A percentile compares a stretch with the other conserved stretches of the same genome.
phyloP scores from a whole-genome alignment of 1,140 invertebrate species.

The Drosophila kepulauana region DNA sequence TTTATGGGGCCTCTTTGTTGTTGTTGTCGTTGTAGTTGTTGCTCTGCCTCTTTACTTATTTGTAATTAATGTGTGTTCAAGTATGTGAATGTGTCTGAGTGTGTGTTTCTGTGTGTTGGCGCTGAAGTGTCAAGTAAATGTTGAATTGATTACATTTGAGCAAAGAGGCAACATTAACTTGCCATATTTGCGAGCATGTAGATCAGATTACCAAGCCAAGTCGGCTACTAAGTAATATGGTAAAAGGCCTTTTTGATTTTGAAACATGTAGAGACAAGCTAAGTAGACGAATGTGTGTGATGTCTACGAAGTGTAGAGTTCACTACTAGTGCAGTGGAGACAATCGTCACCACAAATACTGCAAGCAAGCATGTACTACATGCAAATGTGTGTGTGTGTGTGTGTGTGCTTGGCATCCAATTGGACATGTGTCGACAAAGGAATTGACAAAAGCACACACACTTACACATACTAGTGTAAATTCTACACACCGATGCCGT shows the following conservation, averaged over 20 bases:
- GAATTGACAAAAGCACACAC: slow-evolving; percentile 10
- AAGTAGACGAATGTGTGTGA: not conserved
- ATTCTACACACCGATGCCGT: not conserved
- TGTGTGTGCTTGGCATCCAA: slow-evolving; percentile 24
- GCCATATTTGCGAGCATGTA: slow-evolving; percentile 59
- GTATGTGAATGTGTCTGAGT: slow-evolving; percentile 24
- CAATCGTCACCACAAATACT: not conserved
- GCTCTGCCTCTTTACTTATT: slow-evolving; percentile 41
- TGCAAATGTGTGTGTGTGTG: slow-evolving; percentile 8
- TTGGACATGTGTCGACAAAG: slow-evolving; percentile 16
- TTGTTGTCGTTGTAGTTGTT: slow-evolving; percentile 31
- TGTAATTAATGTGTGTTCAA: slow-evolving; percentile 45
- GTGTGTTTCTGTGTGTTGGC: slow-evolving; percentile 42
- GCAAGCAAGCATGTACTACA: not conserved
- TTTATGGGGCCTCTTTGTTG: slow-evolving; percentile 50
- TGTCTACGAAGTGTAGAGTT: too few species aligned
- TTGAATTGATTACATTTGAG: slow-evolving; percentile 69
- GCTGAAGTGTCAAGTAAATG: slow-evolving; percentile 58
- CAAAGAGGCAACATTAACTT: slow-evolving; percentile 57
- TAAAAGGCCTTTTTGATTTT: slow-evolving; percentile 23
- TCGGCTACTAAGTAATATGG: not conserved
- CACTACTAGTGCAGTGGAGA: too few species aligned
- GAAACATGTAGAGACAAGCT: slow-evolving; percentile 21
- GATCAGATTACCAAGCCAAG: slow-evolving; percentile 53
- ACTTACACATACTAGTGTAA: slow-evolving; percentile 10